Base-by-base conservation (phyloP, 2,888 invertebrate species). In the Folsomia manolachei region DNA sequence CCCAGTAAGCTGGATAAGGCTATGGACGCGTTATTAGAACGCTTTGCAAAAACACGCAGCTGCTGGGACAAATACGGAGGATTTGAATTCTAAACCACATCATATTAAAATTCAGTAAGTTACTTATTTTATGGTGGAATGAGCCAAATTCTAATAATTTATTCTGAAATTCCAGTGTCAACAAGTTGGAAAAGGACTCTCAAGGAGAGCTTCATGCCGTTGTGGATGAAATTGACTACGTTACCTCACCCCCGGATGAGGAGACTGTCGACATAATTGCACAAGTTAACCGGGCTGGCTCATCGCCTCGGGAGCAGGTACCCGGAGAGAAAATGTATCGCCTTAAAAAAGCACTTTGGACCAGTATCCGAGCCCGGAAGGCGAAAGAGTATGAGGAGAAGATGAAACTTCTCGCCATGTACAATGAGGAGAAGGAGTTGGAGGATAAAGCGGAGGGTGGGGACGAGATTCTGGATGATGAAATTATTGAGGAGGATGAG, bases 1-100 rank as follows among this genome's bases (percentile, higher is more conserved):
- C 56, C 70, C 18, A 9, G 24, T 1, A 71, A 71, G 56, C 62
- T 61, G 1, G 77, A 76, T 25, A 81, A 82, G 27, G 91, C 90
- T 11, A 85, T 93, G 7, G 87, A 88, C 75, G 85, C 88, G 71
- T 85, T 94, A 39, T 88, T 91, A 83, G 87, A 91, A 79, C 86
- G 92, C 76, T 91, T 92, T 82, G 85, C 89, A 52, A 88, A n/a
- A 39, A 39, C 39, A 39, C 14, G 39, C 39, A 39, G 4, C 7
- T 39, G 39, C 39, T 39, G 39, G 39, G 0, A 87, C 0, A 85
- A 85, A 69, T 85, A 88, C 83, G 81, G 84, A 84, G 88, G 83
- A 27, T 23, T n/a, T n/a, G n/a, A n/a, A n/a, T n/a, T 66, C 75
- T 62, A 72, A 70, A 75, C n/a, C n/a, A 19, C 27, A 24, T 24